Evolutionary conservation across 2,113 vertebrate genomes (phyloP).

Genomic region (Ageneiosus marmoratus): DNA sequence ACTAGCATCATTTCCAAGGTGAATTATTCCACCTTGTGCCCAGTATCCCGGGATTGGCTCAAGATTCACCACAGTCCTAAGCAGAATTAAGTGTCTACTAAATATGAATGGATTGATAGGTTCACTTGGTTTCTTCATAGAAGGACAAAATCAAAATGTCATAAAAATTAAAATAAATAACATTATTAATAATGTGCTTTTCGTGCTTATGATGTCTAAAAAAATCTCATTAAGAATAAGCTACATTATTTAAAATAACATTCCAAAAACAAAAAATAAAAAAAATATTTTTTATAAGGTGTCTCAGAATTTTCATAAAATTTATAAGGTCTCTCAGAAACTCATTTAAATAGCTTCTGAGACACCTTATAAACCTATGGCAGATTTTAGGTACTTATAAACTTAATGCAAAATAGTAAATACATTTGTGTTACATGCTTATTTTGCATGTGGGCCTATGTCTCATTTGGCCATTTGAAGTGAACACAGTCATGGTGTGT

Average conservation of each 20-base stretch:
- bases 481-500: conserved; percentile 52
- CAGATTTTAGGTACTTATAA: not conserved
- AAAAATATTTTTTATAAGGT: too few species aligned
- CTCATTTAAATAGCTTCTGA: not conserved
- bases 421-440: conserved; percentile 5
- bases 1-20: not conserved
- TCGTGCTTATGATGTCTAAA: not conserved
- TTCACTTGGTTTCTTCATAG: not conserved
- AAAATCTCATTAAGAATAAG: not conserved
- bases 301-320: too few species aligned
- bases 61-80: not conserved
- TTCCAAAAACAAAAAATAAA: too few species aligned
- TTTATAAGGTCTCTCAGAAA: too few species aligned
- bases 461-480: conserved; percentile 52
- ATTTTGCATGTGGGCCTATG: conserved; percentile 35
- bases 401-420: not conserved
- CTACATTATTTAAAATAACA: not conserved
- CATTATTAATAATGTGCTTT: not conserved
- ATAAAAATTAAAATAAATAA: not conserved
- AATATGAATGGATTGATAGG: not conserved
- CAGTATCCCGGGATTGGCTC: not conserved
- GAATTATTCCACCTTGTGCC: not conserved
- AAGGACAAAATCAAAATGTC: too few species aligned
- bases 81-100: not conserved
- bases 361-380: not conserved